Conservation (phyloP, 2,888 invertebrate species). For the Formica aserva region DNA sequence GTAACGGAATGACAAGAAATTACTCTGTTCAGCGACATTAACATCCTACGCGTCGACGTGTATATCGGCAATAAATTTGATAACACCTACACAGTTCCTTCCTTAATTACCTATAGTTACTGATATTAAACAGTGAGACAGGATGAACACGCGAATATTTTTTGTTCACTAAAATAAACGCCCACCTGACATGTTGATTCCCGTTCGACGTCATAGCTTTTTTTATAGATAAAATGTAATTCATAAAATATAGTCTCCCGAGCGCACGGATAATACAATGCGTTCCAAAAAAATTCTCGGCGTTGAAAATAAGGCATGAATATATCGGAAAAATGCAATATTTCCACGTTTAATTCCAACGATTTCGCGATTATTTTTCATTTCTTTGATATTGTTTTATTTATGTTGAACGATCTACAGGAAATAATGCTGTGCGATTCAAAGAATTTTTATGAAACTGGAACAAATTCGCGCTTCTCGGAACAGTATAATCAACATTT, state of each 20-base stretch:
- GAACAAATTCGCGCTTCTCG: neutral
- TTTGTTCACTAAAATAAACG: neutral
- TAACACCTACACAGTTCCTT: slow-evolving; percentile 31
- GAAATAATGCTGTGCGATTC: neutral
- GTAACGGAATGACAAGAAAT: slow-evolving; percentile 42
- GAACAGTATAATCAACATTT: neutral
- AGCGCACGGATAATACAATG: neutral
- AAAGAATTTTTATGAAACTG: neutral
- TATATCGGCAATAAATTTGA: slow-evolving; percentile 34
- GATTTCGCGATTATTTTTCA: neutral
- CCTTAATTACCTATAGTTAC: slow-evolving; percentile 26
- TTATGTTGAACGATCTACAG: neutral
- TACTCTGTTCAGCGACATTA: slow-evolving; percentile 36
- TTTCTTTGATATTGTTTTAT: neutral
- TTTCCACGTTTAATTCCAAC: slow-evolving; percentile 16
- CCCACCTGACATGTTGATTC: neutral
- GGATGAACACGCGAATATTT: neutral
- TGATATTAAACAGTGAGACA: slow-evolving; percentile 10
- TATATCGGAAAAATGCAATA: slow-evolving; percentile 19
- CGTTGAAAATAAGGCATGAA: neutral
- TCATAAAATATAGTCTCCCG: neutral
- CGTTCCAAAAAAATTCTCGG: neutral
- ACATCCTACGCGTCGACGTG: slow-evolving; percentile 14
- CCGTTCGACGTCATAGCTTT: slow-evolving; percentile 3
- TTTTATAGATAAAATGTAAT: slow-evolving; percentile 10